A percentile compares a stretch with the other conserved stretches of the same genome.
phyloP scores from a whole-genome alignment of 2,888 invertebrate genomes.

The Melieria picta region DNA sequence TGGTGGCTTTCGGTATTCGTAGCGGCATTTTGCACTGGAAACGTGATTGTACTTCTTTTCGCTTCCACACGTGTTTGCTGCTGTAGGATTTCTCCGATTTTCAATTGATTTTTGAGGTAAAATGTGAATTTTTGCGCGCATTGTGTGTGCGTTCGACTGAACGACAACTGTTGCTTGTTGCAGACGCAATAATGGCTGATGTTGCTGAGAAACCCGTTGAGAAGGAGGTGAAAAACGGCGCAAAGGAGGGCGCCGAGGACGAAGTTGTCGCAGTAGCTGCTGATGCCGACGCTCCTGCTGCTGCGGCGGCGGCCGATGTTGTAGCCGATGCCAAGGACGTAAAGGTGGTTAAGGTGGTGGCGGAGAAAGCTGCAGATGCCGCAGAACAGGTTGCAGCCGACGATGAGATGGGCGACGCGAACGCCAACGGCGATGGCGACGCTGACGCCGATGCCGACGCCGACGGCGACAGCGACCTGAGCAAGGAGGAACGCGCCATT shows the following conservation, averaged over 20 bases:
- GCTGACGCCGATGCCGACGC: conserved; percentile 15
- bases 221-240: conserved; percentile 36
- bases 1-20: neutral
- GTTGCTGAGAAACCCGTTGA: conserved; percentile 50
- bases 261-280: conserved; percentile 35
- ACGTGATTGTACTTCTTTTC: conserved; percentile 38
- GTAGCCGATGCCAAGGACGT: conserved; percentile 18
- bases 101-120: conserved; percentile 23
- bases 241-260: conserved; percentile 21
- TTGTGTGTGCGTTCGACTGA: too few species aligned
- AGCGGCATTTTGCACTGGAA: conserved; percentile 25
- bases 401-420: conserved; percentile 6
- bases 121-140: neutral
- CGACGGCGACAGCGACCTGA: conserved; percentile 27
- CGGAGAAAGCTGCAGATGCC: conserved; percentile 14
- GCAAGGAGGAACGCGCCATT: conserved; percentile 71
- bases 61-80: conserved; percentile 28
- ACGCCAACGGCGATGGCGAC: conserved; percentile 13
- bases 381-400: conserved; percentile 18
- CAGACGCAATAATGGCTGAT: conserved; percentile 54
- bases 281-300: conserved; percentile 26
- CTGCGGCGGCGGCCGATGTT: conserved; percentile 31
- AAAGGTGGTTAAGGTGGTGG: neutral
- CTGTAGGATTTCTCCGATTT: conserved; percentile 20
- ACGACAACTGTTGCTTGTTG: neutral